Evolutionary conservation across 1,140 invertebrate genomes (phyloP), one percentile per base, ranked within the genome.

Genomic region (Protaetia brevitarsis): DNA sequence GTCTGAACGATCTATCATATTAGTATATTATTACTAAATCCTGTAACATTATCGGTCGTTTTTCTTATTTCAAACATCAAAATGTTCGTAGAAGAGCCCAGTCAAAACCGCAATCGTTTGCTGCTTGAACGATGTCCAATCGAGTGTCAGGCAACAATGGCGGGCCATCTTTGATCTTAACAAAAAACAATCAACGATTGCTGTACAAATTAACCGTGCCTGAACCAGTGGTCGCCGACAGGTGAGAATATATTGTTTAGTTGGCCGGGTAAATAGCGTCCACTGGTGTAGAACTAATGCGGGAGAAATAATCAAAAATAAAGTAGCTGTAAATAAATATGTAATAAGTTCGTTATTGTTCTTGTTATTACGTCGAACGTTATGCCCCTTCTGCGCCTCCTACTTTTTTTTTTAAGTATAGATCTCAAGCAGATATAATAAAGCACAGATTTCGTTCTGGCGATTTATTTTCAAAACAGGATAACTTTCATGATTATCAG

Each of bases 121-220:
- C 37, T 68, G 71, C 27, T 70, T 70, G 68, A 70, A 21, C 68
- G 71, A 70, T 70, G 64, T 61, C 71, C 71, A 72, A 72, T 72
- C 58, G 68, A 67, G 66, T 72, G 68, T 65, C 66, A 64, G 71
- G 63, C 66, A 72, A 68, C 63, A 62, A 66, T 58, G 63, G 66
- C 69, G 66, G 66, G 71, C 71, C 71, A 72, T 72, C 66, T 72
- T 72, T 72, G 68, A 70, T 70, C 37, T 68, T 36, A 3, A 65
- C 41, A 70, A 70, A 71, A 72, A 70, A 71, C 63, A 69, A 70
- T 64, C 64, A 64, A 58, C 64, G 62, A 67, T 66, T 34, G 45
- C 31, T 41, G 66, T 70, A 72, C 71, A 72, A 72, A 72, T 72
- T 70, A 72, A 65, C 65, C 71, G 71, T 72, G 71, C 68, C 68